These are phyloP conservation scores for Drosophila incognita DNA, from an alignment of 2,888 invertebrate genomes.

Conservation along the genomic window DNA sequence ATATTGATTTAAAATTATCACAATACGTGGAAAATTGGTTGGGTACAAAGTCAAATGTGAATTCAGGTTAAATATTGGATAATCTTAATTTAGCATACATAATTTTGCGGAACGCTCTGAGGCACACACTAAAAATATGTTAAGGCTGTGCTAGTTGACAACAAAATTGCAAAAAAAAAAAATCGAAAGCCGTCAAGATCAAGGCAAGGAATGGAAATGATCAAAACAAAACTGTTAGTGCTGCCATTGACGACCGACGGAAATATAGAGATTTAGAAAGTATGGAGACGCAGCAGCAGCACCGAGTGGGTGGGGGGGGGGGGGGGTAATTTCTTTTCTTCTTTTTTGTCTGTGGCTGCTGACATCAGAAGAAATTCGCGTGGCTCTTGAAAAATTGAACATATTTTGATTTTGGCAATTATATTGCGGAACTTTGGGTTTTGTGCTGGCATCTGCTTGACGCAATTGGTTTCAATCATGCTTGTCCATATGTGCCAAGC, in stretches of 20 bases:
- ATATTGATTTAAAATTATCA: conserved; percentile 31
- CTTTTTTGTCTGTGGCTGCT: neutral
- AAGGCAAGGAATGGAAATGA: conserved; percentile 57
- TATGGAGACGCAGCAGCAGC: neutral
- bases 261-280: conserved; percentile 22
- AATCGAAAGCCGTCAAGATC: conserved; percentile 66
- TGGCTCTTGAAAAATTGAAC: conserved; percentile 39
- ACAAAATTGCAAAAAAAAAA: conserved; percentile 50
- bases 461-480: conserved; percentile 55
- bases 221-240: conserved; percentile 70
- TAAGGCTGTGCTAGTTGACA: conserved; percentile 60
- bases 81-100: neutral
- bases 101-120: conserved; percentile 15
- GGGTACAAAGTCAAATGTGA: conserved; percentile 1
- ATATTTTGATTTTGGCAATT: conserved; percentile 25
- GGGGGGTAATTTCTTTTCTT: neutral
- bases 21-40: conserved; percentile 2
- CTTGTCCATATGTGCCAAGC: conserved; percentile 39
- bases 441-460: conserved; percentile 12
- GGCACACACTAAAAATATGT: conserved; percentile 66
- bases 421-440: conserved; percentile 20
- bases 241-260: conserved; percentile 20
- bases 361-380: conserved; percentile 48
- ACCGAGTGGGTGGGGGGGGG: neutral
- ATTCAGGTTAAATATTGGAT: neutral